Conservation (phyloP, 2,888 invertebrate genomes). For the Zygothrica quintamaculata region DNA sequence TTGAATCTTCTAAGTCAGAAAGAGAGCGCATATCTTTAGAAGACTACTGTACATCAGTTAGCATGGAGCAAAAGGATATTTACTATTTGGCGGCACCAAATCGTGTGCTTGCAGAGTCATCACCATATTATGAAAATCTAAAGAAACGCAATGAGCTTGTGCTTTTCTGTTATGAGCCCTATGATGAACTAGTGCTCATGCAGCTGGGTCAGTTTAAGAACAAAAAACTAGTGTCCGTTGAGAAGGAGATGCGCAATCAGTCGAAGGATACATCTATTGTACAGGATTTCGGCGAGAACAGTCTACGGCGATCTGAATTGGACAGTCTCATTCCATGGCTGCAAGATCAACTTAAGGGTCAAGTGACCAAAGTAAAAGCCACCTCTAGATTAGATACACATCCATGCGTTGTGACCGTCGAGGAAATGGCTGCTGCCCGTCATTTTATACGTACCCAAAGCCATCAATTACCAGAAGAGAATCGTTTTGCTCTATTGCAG, state of each 20-base stretch:
- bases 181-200: constrained; percentile 97
- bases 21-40: constrained; percentile 89
- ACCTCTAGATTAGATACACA: constrained; percentile 94
- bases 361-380: constrained; percentile 92
- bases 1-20: constrained; percentile 93
- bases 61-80: constrained; percentile 91
- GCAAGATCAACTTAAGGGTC: constrained; percentile 90
- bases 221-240: constrained; percentile 92
- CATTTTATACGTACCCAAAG: constrained; percentile 97
- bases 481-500: constrained; percentile 93
- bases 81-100: constrained; percentile 98
- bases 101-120: constrained; percentile 95
- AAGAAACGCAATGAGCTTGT: constrained; percentile 95
- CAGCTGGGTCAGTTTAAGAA: constrained; percentile 92
- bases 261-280: constrained; percentile 86
- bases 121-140: constrained; percentile 97
- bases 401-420: constrained; percentile 97
- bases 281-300: constrained; percentile 87
- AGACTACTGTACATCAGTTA: constrained; percentile 91
- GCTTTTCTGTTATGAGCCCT: constrained; percentile 97
- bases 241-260: constrained; percentile 95
- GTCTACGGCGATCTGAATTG: constrained; percentile 90
- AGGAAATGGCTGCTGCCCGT: constrained; percentile 98
- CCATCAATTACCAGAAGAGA: constrained; percentile 92
- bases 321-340: constrained; percentile 92